Base-by-base conservation (phyloP, 1,140 invertebrate species). In the Formica exsecta region DNA sequence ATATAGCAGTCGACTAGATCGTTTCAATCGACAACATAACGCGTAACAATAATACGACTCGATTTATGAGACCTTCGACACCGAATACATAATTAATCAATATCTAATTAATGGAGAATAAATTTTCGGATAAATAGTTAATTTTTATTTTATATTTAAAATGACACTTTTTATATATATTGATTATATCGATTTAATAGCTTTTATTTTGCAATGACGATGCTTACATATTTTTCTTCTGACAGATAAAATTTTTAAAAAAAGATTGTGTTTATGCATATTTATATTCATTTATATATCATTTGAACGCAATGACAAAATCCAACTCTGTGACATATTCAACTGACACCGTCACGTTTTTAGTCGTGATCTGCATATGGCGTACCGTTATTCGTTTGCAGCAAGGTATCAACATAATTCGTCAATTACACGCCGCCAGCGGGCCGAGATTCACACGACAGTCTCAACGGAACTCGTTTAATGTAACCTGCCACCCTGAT, bases 371-470 rank as follows among this genome's bases (percentile, higher is more conserved):
- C 51, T 44, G 38, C 54, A 70, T 38, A n/a, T 3, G 25, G 22
- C 19, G 25, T 61, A 74, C 79, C 79, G 54, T 81, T 81, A 73
- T 73, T 81, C 79, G 54, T 59, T 83, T 61, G 54, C 54, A 83
- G n/a, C 68, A 61, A 74, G 36, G 44, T 83, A 74, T 83, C 79
- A 83, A 68, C 79, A 83, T 83, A 83, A 83, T 83, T 83, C 54
- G 79, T 74, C 79, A 83, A 83, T 83, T 83, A 83, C 79, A 74
- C 79, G 54, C 79, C 38, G 57, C 25, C 57, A 83, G 79, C 79
- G 54, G 68, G 38, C 68, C 68, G 32, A 83, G 73, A 70, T 83
- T 83, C 79, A 83, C 79, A 83, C 79, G 79, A 83, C 68, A 32
- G 79, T 66, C 16, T 74, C 79, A 44, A 83, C 38, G 54, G 29